Evolutionary conservation across 2,113 vertebrate species (phyloP), one percentile per base, ranked within the genome.

Genomic region (Alosa alosa): DNA sequence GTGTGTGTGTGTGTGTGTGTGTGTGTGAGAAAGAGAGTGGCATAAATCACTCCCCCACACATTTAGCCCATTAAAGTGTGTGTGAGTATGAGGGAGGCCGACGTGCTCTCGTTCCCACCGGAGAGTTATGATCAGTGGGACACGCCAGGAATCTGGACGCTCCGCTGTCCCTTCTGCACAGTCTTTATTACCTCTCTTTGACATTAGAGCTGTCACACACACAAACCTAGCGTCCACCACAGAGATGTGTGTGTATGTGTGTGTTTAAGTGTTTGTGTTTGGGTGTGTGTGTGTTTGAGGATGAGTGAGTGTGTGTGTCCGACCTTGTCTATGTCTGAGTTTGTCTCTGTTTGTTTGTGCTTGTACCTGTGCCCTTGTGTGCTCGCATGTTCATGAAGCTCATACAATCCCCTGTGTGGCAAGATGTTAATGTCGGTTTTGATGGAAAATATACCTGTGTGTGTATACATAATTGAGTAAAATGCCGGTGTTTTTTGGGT

Each of bases 161-260:
- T 90, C 90, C 85, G 83, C 87, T 90, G 89, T 93, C 90, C 89
- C 90, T 93, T 93, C 91, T 91, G 90, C 86, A 87, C 87, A 89
- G 87, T 93, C 86, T 94, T 94, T 93, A 93, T 93, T 91, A 93
- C 90, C 90, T 87, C 88, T 92, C 92, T 91, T 87, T 91, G 91
- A 90, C 91, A 91, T 89, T 88, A 83, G 89, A 90, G 88, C 41
- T 60, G 84, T 72, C 88, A 88, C 89, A 83, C 83, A 72, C 64
- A 72, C 64, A 72, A 5, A 72, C 25, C 2, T 10, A 60, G 7
- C 57, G 20, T n/a, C 18, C 57, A 60, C 81, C 84, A 87, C 17
- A 87, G 86, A 90, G 87, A 89, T 44, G 78, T 52, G 84, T 68
- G 52, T 85, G 50, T 25, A 82, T 81, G 41, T 84, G 50, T 57